phyloP scores from a whole-genome alignment of 2,888 invertebrate genomes.

The Orthosia cruda region DNA sequence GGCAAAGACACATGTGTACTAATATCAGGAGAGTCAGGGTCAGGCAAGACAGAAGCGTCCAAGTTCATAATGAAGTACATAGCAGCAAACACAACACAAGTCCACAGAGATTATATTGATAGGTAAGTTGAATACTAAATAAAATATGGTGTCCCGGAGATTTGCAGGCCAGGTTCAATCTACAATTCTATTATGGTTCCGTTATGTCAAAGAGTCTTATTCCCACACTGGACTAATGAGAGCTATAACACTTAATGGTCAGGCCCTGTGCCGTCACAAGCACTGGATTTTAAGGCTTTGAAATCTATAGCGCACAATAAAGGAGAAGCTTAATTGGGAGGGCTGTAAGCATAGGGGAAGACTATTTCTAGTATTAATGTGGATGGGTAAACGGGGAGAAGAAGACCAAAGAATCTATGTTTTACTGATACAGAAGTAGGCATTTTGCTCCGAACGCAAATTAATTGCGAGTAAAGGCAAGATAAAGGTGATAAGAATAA shows the following conservation, averaged over 20 bases:
- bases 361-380: neutral
- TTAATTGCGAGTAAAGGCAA: neutral
- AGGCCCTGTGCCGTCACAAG: no score
- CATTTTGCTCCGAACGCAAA: no score
- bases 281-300: no score
- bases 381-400: neutral
- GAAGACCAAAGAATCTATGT: neutral
- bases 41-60: conserved; percentile 99
- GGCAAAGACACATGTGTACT: conserved; percentile 99
- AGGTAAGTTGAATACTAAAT: conserved; percentile 91
- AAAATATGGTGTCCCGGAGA: neutral
- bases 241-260: no score
- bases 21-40: conserved; percentile 99
- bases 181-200: no score
- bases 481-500: neutral
- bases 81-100: conserved; percentile 98
- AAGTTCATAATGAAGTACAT: conserved; percentile 99
- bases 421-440: no score
- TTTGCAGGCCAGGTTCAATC: neutral
- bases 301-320: no score
- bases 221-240: no score
- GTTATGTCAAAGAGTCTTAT: no score
- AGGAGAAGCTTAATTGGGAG: no score
- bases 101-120: conserved; percentile 98
- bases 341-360: no score